phyloP scores from a whole-genome alignment of 2,888 invertebrate species.

The Pollenia labialis region DNA sequence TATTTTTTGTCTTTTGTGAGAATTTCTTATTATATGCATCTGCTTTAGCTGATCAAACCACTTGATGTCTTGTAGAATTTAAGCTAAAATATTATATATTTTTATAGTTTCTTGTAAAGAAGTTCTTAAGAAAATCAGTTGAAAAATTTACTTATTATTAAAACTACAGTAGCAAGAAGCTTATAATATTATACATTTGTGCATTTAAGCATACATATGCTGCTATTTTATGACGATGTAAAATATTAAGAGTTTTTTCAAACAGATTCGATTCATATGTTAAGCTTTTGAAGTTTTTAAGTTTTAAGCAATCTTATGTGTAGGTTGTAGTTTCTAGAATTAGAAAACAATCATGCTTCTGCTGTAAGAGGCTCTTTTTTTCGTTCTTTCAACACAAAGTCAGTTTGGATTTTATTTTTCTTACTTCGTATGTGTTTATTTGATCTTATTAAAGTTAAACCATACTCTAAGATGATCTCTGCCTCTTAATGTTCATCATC shows the following conservation, averaged over 20 bases:
- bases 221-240: conserved; percentile 10
- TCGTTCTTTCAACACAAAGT: conserved; percentile 19
- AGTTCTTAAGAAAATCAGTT: conserved; percentile 37
- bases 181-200: conserved; percentile 32
- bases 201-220: conserved; percentile 23
- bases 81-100: conserved; percentile 11
- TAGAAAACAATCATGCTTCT: conserved; percentile 28
- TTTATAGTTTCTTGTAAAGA: conserved; percentile 24
- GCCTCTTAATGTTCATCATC: conserved; percentile 49
- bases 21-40: conserved; percentile 58
- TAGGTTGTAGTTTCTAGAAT: conserved; percentile 12
- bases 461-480: conserved; percentile 50
- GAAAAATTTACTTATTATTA: conserved; percentile 11
- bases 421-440: conserved; percentile 58
- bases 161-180: conserved; percentile 40
- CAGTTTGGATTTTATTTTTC: conserved; percentile 39
- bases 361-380: background rate
- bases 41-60: conserved; percentile 22
- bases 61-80: conserved; percentile 34
- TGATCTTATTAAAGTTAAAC: conserved; percentile 70
- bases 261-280: background rate
- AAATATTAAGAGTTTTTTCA: conserved; percentile 17
- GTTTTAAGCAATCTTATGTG: background rate
- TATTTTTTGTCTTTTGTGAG: conserved; percentile 41
- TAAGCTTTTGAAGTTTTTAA: background rate